A percentile compares a stretch with the other conserved stretches of the same genome.
Conservation (phyloP, 1,140 invertebrate species). For the Microplitis demolitor region DNA sequence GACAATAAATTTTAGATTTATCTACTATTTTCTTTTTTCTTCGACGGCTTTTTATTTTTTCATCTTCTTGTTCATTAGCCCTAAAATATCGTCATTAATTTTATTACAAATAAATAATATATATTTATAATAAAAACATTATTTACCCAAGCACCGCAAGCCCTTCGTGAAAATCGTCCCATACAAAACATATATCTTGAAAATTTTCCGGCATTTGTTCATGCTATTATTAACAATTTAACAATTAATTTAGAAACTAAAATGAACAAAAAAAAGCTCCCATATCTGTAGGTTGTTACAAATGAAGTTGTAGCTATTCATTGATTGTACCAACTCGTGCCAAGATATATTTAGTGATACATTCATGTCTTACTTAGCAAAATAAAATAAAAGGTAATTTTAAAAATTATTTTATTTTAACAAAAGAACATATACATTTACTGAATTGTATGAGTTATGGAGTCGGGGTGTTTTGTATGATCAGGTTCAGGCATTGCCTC, state of each 20-base stretch:
- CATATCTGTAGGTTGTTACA: neutral
- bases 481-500: too few species aligned
- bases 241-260: neutral
- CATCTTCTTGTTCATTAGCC: slow-evolving; percentile 34
- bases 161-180: slow-evolving; percentile 57
- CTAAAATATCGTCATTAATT: neutral
- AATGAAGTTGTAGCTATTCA: slow-evolving; percentile 22
- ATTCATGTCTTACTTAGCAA: neutral
- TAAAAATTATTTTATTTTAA: neutral
- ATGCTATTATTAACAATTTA: neutral
- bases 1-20: slow-evolving; percentile 40
- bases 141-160: slow-evolving; percentile 56
- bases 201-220: neutral
- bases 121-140: neutral
- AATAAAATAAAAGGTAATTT: neutral
- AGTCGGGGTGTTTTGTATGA: neutral
- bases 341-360: neutral
- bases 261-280: neutral
- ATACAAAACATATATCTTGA: slow-evolving; percentile 54
- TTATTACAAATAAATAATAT: neutral
- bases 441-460: neutral
- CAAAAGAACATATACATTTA: neutral
- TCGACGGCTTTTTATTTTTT: slow-evolving; percentile 30
- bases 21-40: neutral
- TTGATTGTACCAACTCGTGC: slow-evolving; percentile 10